Percentiles rank a stretch among this genome's conserved stretches.
Conservation (phyloP, 2,113 vertebrate genomes). For the Athene noctua region DNA sequence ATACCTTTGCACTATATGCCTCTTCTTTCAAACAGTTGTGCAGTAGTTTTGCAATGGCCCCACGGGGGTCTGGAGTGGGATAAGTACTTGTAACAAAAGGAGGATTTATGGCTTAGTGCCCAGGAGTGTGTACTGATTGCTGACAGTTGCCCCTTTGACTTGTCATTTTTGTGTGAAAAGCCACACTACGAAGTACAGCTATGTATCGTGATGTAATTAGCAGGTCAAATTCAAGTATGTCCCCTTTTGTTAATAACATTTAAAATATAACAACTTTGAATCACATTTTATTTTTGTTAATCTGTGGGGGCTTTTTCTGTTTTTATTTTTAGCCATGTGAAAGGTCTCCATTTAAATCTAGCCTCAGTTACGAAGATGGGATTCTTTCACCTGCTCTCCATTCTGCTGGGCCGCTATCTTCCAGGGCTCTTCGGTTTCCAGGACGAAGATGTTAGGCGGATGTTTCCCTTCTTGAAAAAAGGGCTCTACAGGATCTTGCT, state of each 20-base stretch:
- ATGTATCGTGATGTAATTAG: not conserved
- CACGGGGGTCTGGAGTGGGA: not conserved
- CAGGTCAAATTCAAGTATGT: not conserved
- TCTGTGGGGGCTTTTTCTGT: not conserved
- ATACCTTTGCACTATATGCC: not conserved
- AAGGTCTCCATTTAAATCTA: conserved; percentile 78
- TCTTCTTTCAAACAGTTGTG: not conserved
- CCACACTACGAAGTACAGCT: not conserved
- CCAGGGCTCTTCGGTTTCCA: conserved; percentile 65
- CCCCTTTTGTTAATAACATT: not conserved
- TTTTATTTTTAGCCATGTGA: conserved; percentile 65
- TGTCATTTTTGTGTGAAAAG: not conserved
- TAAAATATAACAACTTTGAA: not conserved
- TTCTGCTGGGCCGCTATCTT: conserved; percentile 64
- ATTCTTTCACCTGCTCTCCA: conserved; percentile 13
- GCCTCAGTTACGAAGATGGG: not conserved
- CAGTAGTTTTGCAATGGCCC: not conserved
- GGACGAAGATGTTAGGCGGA: conserved; percentile 57
- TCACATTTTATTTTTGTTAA: not conserved
- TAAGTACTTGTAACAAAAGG: not conserved
- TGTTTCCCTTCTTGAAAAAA: conserved; percentile 70
- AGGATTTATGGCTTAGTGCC: not conserved
- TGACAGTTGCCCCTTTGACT: not conserved
- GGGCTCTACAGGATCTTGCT: conserved; percentile 22
- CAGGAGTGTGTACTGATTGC: not conserved